These are phyloP conservation scores for Trogon surrucura DNA, from an alignment of 2,113 vertebrate genomes.

Conservation along the genomic window DNA sequence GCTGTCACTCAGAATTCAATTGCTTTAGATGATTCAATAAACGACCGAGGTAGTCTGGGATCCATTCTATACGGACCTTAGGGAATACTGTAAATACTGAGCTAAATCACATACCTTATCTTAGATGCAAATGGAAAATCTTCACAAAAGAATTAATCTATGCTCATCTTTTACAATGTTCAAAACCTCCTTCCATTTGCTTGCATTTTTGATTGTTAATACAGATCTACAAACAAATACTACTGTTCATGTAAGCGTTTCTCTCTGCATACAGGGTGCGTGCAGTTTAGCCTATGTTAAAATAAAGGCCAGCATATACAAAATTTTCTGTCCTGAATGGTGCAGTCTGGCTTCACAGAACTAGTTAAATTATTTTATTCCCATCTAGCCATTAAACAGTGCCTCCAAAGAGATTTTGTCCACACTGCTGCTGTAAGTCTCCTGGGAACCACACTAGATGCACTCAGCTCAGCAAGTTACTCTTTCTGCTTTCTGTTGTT, in stretches of 20 bases:
- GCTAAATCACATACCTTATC: not conserved
- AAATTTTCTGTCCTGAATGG: not conserved
- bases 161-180: not conserved
- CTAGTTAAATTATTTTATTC: not conserved
- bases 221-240: not conserved
- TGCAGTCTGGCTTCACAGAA: not conserved
- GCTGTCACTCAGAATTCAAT: slow-evolving; percentile 54
- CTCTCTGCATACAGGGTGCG: not conserved
- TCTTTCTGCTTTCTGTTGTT: not conserved
- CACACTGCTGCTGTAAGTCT: not conserved
- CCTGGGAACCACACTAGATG: not conserved
- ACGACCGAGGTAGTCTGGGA: slow-evolving; percentile 9
- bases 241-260: not conserved
- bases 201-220: not conserved
- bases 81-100: slow-evolving; percentile 18
- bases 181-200: not conserved
- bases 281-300: not conserved
- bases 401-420: not conserved
- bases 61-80: not conserved
- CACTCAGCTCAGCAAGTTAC: not conserved
- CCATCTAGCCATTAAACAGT: not conserved
- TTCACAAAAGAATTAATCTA: slow-evolving; percentile 4
- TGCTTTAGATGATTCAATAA: slow-evolving; percentile 55
- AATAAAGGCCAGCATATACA: not conserved
- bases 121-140: not conserved